Evolutionary conservation across 2,888 invertebrate species (phyloP), one percentile per base, ranked within the genome.

Genomic region (Cephus sareptanus): DNA sequence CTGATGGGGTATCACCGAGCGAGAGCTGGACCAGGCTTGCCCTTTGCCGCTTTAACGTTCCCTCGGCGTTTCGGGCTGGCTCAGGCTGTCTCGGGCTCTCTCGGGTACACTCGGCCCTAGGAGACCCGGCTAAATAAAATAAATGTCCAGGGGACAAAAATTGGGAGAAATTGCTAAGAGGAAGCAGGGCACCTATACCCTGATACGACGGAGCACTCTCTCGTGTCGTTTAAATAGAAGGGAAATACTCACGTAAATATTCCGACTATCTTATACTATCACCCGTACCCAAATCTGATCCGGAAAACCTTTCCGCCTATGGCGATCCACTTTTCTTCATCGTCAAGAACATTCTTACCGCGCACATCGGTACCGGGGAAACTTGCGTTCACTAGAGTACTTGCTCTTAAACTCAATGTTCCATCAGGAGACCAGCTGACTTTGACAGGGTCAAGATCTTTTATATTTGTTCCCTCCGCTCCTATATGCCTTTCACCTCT

Each of bases 121-220:
- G 71, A 71, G 82, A 79, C 81, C 84, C 81, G 89, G 79, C 89
- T 91, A 91, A 91, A 90, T 91, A 90, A 91, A 91, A 91, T 91
- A 88, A 88, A 91, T 91, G 90, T 88, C 87, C 85, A 85, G 83
- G 88, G 88, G 86, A 86, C 85, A 88, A 84, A 89, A 89, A 90
- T 90, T 90, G 89, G 88, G 85, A 90, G 88, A 89, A 90, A 90
- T 90, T 89, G 89, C 88, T 31, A 34, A 81, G 87, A 83, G 31
- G 33, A 23, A 71, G 23, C 12, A 31, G 31, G 31, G 31, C 40
- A 56, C 56, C 56, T 56, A 56, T 56, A 56, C 40, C 40, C 23
- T 56, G 23, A 23, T 56, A 56, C 56, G 23, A 23, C 9, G 0
- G 23, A 56, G 56, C 23, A 56, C 23, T 23, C 23, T 56, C 56